Percentiles rank a stretch among this genome's conserved stretches.
Conservation (phyloP, 2,113 vertebrate species). For the Tenrec ecaudatus region DNA sequence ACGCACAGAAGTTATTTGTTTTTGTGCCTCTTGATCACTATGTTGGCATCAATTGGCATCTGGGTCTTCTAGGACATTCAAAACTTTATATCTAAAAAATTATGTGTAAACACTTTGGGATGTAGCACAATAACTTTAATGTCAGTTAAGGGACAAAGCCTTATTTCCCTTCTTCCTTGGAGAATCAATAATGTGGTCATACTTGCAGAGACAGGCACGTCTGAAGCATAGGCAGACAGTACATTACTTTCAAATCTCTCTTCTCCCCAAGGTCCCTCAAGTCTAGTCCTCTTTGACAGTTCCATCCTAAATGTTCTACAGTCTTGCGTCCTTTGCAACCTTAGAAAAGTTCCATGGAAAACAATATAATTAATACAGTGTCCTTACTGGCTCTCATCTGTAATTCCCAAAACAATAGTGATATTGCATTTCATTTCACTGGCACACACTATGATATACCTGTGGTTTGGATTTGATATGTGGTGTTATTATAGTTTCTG, state of each 20-base stretch:
- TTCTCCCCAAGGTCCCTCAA: conserved; percentile 73
- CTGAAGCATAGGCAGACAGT: conserved; percentile 64
- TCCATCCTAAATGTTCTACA: conserved; percentile 67
- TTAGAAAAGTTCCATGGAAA: conserved; percentile 70
- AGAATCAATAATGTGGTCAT: conserved; percentile 77
- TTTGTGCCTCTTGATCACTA: too few relatives aligned
- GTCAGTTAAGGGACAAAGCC: conserved; percentile 78
- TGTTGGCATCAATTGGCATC: neutral
- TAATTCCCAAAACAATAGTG: conserved; percentile 64
- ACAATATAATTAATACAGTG: conserved; percentile 72
- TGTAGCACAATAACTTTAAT: conserved; percentile 62
- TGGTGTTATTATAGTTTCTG: neutral
- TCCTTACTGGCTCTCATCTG: conserved; percentile 37
- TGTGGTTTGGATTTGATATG: conserved; percentile 53
- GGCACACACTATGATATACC: neutral
- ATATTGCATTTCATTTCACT: conserved; percentile 49
- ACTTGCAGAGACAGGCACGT: conserved; percentile 67
- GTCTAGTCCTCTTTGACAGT: conserved; percentile 76
- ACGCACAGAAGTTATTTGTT: neutral
- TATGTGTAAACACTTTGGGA: conserved; percentile 42
- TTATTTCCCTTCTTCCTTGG: conserved; percentile 76
- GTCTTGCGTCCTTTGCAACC: conserved; percentile 55
- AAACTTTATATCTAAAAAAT: conserved; percentile 37
- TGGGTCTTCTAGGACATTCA: neutral
- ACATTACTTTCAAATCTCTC: conserved; percentile 80